These are phyloP conservation scores for Ficedula albicollis DNA, from an alignment of 2,797 vertebrate genomes.

Conservation along the genomic window DNA sequence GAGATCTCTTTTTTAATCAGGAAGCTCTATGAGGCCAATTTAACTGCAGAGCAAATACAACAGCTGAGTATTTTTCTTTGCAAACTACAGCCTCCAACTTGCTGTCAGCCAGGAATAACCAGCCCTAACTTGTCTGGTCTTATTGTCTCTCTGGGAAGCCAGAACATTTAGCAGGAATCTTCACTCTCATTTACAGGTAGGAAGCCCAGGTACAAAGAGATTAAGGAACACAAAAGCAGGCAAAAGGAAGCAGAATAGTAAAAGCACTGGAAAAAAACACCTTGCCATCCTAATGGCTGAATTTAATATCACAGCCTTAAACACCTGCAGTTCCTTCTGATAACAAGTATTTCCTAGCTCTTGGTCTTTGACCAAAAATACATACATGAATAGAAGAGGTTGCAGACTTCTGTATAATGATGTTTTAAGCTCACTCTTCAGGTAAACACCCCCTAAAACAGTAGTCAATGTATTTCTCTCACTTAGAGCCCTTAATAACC, in stretches of 20 bases:
- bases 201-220: not conserved
- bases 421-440: conserved; percentile 24
- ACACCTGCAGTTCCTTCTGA: not conserved
- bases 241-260: not conserved
- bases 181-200: conserved; percentile 1
- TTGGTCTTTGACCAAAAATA: conserved; percentile 3
- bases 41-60: not conserved
- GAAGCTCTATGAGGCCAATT: not conserved
- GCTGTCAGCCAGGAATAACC: not conserved
- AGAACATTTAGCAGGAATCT: not conserved
- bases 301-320: not conserved
- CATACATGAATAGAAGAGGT: not conserved
- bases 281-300: not conserved
- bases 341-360: not conserved
- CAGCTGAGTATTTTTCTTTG: not conserved
- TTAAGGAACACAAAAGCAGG: not conserved
- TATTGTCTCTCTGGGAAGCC: not conserved
- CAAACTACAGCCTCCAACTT: not conserved
- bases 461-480: conserved; percentile 29
- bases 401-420: not conserved
- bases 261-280: not conserved
- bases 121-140: not conserved
- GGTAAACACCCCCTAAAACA: conserved; percentile 16
- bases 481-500: conserved; percentile 44
- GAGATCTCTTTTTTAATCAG: not conserved